Percentiles rank a stretch among this genome's conserved stretches.
These are phyloP conservation scores for Eublepharis macularius DNA, from an alignment of 2,113 vertebrate genomes.

Conservation along the genomic window DNA sequence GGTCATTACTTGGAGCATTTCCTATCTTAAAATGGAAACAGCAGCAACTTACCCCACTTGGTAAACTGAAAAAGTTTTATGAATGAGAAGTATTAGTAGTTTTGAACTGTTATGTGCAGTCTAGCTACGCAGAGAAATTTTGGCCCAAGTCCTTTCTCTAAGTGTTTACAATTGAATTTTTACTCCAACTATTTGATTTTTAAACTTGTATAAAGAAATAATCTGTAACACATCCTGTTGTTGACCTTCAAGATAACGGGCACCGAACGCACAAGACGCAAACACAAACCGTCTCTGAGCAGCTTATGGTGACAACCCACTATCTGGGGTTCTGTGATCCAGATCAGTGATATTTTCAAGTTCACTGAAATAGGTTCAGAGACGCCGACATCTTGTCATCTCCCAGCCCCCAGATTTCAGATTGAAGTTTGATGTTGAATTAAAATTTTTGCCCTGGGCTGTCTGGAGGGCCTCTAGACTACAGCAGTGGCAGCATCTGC, in stretches of 20 bases:
- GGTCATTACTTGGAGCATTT: neutral
- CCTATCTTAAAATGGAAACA: neutral
- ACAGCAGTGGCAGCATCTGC: constrained; percentile 82
- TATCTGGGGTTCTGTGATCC: constrained; percentile 46
- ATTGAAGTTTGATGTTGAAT: constrained; percentile 80
- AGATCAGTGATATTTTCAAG: constrained; percentile 10
- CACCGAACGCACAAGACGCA: too few relatives aligned
- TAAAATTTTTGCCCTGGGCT: constrained; percentile 87
- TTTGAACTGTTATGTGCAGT: neutral
- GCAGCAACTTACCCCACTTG: neutral
- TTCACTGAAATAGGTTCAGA: constrained; percentile 34
- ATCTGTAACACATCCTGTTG: neutral
- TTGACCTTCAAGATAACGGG: neutral
- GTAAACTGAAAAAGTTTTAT: neutral
- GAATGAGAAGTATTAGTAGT: neutral
- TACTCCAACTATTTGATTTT: fast-evolving
- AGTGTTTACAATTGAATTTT: fast-evolving
- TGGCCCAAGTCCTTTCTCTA: neutral
- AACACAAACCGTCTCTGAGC: fast-evolving
- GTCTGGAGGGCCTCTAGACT: constrained; percentile 85
- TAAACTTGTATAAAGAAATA: neutral
- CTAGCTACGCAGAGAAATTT: neutral
- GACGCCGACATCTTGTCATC: constrained; percentile 70
- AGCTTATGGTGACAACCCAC: constrained; percentile 6
- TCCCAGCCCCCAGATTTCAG: constrained; percentile 63